These are phyloP conservation scores for Drosophila nigromelanica DNA, from an alignment of 1,140 invertebrate species.

Conservation along the genomic window DNA sequence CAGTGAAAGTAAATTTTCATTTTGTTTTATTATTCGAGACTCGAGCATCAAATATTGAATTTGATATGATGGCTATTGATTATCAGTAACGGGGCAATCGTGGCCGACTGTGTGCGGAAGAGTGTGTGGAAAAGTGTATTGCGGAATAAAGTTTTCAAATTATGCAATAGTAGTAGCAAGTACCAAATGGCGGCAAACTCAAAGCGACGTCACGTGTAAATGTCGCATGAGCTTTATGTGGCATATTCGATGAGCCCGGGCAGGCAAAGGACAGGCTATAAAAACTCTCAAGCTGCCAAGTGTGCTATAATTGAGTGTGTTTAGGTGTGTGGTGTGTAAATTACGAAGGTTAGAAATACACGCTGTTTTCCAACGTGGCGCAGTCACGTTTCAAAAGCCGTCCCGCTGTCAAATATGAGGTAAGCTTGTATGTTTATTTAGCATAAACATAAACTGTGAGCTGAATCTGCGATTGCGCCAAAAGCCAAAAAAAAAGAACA, in stretches of 20 bases:
- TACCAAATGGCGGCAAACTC: slow-evolving; percentile 6
- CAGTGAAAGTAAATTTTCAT: slow-evolving; percentile 76
- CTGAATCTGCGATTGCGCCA: background rate
- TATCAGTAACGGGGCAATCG: slow-evolving; percentile 9
- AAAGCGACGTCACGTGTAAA: slow-evolving; percentile 59
- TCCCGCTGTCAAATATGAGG: background rate
- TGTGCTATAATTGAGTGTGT: slow-evolving; percentile 56
- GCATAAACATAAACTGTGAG: slow-evolving; percentile 1
- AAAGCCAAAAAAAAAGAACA: background rate
- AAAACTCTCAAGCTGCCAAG: slow-evolving; percentile 59
- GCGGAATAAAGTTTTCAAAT: slow-evolving; percentile 55
- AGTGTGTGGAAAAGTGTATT: slow-evolving; percentile 39
- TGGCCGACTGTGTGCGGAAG: too few relatives aligned
- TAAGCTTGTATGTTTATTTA: slow-evolving; percentile 1
- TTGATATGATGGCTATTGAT: slow-evolving; percentile 53
- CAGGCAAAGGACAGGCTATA: slow-evolving; percentile 21
- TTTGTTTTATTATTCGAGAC: slow-evolving; percentile 71
- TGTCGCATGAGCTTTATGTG: slow-evolving; percentile 67
- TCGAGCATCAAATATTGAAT: slow-evolving; percentile 63
- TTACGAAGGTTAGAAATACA: slow-evolving; percentile 9
- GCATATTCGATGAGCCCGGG: slow-evolving; percentile 55
- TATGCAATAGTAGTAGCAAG: slow-evolving; percentile 29
- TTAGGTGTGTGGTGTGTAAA: slow-evolving; percentile 29
- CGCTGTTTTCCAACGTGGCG: background rate
- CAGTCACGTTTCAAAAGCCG: slow-evolving; percentile 4